Base-by-base conservation (phyloP, 2,888 invertebrate species). In the Diaprepes abbreviatus region DNA sequence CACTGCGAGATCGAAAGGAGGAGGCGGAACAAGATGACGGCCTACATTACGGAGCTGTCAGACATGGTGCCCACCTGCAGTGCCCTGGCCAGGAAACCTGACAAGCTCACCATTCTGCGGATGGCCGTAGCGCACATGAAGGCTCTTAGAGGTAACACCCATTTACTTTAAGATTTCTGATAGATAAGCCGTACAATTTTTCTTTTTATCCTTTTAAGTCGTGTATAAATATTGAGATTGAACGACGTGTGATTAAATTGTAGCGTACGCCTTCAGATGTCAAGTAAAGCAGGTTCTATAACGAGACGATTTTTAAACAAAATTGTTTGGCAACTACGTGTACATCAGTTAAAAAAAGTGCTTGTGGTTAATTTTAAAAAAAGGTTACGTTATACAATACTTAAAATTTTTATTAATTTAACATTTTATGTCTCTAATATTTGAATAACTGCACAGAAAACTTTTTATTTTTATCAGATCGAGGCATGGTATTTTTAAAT, bases 121-220 rank as follows among this genome's bases (percentile, higher is more conserved):
- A 98, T 99, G 98, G 98, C 99, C 52, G 98, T 99, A 70, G 97
- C 98, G 16, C 98, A 99, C 85, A 99, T 99, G 98, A 98, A 98
- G 87, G 94, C 94, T 62, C 89, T 98, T 69, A 89, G 97, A 88
- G 98, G 96, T 95, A 83, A 87, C 58, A 63, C 63, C 40, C 52
- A 50, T 69, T 64, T 58, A 48, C 33, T 35, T 64, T 57, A 21
- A 67, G 54, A 62, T 69, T n/a, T n/a, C 33, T 57, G 35, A 52
- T 64, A 64, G 69, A 62, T 63, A 63, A 62, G 36, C 52, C 9
- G 52, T n/a, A n/a, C 14, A 16, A 17, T 33, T 48, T 67, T 67
- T n/a, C n/a, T 60, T 67, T 55, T 21, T 31, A 45, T 55, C 55
- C 48, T 40, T 67, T 67, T 67, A 60, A 60, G 54, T 36, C 48